Base-by-base conservation (phyloP, 1,140 invertebrate species). In the Drosophila albomicans region DNA sequence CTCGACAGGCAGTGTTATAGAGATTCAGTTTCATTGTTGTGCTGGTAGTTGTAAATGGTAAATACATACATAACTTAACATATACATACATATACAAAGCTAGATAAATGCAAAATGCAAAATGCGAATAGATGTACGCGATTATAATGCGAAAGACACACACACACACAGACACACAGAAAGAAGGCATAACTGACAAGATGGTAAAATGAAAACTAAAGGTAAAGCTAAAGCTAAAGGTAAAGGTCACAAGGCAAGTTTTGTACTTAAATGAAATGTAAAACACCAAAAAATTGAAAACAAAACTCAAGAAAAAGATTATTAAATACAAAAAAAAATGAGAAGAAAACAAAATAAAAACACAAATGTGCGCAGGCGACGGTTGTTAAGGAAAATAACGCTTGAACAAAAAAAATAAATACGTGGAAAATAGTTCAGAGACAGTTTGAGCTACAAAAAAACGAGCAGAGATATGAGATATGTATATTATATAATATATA, bases 221-320 rank as follows among this genome's bases (percentile, higher is more conserved):
- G 52, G 46, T 49, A 51, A 51, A 30, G 15, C 2, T 28, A 58
- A 30, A 16, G 7, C 63, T 41, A 49, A 51, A 30, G 15, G 2
- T 28, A 58, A 30, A 16, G 11, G 11, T 32, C 41, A 63, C 32
- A 59, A 58, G n/a, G 30, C 41, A 84, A 54, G 77, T 84, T 84
- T 84, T 85, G 77, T 84, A 84, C 81, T 80, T 77, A 76, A 84
- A 69, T 68, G 68, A 73, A 77, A 85, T 82, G 78, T 69, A 77
- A 85, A 84, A 84, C 81, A 84, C 81, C 81, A 84, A 84, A 82
- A 67, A 75, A 32, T 35, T 43, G 43, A 69, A 69, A 52, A 74
- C 48, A 64, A 67, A 68, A 66, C 66, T 32, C 48, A 54, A 64
- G 52, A 13, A 43, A 51, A 51, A 63, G 30, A 65, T 3, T 2